Base-by-base conservation (phyloP, 1,140 invertebrate species). In the Ericerus pela region DNA sequence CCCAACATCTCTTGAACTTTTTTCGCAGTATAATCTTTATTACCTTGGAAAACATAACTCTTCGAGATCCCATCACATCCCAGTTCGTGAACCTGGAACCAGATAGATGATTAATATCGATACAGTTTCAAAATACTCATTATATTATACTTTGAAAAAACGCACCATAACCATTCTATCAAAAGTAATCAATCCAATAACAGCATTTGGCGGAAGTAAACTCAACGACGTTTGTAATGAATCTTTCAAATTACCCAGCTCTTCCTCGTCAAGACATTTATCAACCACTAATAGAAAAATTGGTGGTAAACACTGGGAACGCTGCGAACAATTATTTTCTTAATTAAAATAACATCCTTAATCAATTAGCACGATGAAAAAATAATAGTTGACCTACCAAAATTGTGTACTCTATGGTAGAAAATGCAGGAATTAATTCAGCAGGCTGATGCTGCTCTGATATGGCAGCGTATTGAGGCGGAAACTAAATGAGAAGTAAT, bases 401-500 rank as follows among this genome's bases (percentile, higher is more conserved):
- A 58, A 99, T 88, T 6, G 90, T 97, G 68, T 99, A 99, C 69
- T 99, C 96, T 61, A 99, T 89, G 1, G 96, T 99, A 28, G 94
- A 94, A 68, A 96, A 99, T 64, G 87, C 84, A 8, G 93, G 93
- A 63, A 97, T 94, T 4, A 99, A 74, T 71, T 99, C 96, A 14
- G 96, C 95, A 41, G 96, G 96, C 66, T 96, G 92, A 73, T 95
- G 90, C 65, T 95, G 88, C 67, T 99, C 95, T 22, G 93, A 89
- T 67, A 99, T 99, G 1, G 88, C 90, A 51, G 88, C 84, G 84
- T 99, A 99, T 76, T 99, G 94, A 38, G 93, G 88, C 29, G 96
- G 96, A 72, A 99, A 99, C 77, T 86, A 63, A 57, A 74, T 71
- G 60, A 61, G n/a, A n/a, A n/a, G n/a, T 51, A 56, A 53, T 37